Conservation (phyloP, 2,888 invertebrate genomes). For the Philhelius pedissequus region DNA sequence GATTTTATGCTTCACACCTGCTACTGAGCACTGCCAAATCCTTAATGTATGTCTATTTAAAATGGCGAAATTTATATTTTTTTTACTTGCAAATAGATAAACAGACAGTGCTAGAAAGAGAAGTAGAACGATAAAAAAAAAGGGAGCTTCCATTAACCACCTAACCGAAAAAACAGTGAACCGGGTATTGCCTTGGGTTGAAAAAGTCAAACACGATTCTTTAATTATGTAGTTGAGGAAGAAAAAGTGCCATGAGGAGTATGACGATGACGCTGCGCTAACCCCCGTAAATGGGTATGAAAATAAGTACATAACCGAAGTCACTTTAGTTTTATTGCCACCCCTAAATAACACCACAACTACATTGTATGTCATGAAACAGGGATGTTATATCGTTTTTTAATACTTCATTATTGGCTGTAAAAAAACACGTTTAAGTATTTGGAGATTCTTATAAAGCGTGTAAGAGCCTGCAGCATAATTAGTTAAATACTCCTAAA, state of each 20-base stretch:
- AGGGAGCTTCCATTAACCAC: background rate
- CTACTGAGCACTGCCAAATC: background rate
- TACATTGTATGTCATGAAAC: background rate
- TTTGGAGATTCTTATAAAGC: no score
- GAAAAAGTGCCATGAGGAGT: slow-evolving; percentile 19
- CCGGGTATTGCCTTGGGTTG: slow-evolving; percentile 36
- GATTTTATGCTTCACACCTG: slow-evolving; percentile 38
- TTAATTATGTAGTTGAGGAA: slow-evolving; percentile 53
- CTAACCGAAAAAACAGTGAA: slow-evolving; percentile 16
- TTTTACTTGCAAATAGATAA: background rate
- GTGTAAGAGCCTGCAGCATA: no score
- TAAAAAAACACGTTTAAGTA: no score
- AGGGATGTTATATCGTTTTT: slow-evolving; percentile 2
- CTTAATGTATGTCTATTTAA: slow-evolving; percentile 26
- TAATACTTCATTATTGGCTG: no score
- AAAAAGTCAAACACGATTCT: slow-evolving; percentile 55
- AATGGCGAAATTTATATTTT: background rate
- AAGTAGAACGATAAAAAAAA: background rate
- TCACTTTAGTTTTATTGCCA: slow-evolving; percentile 44
- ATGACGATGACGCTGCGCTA: background rate
- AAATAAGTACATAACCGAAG: slow-evolving; percentile 25
- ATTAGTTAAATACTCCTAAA: no score
- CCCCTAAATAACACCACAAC: slow-evolving; percentile 3
- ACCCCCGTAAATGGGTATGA: background rate
- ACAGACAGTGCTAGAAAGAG: background rate